Base-by-base conservation (phyloP, 2,888 invertebrate genomes). In the Lasius platythorax region DNA sequence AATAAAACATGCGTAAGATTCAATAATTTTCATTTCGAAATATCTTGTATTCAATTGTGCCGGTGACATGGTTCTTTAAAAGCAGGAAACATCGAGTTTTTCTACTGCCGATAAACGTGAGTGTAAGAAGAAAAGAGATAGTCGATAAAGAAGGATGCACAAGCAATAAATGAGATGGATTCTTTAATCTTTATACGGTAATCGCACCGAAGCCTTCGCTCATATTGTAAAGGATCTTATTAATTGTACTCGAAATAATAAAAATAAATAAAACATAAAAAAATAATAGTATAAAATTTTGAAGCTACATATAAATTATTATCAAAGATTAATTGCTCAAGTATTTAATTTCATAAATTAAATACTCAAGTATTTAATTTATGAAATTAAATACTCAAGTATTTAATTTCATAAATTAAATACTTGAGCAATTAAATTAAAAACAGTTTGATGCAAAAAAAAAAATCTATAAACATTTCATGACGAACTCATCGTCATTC, bases 21-120 rank as follows among this genome's bases (percentile, higher is more conserved):
- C n/a, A 68, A 18, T 30, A 46, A 23, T 28, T 30, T 66, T 30
- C 4, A 28, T 15, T 5, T 15, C 9, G 18, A 18, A 30, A 46
- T 23, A 53, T 12, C 3, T 15, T 30, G n/a, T 4, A 46, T 70
- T 30, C 3, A 43, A 58, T 79, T 46, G 43, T 61, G 23, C 30
- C 33, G 33, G 79, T 79, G 79, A 61, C 79, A 79, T 46, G 46
- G 72, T 79, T 79, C 46, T 72, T 72, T 33, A 79, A 11, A 9
- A 12, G 18, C 76, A 56, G 58, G 43, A 61, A 70, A 61, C 43
- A 70, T 78, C 56, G 18, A 79, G 79, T 5, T 28, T 61, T 46
- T 43, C 33, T 79, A 72, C 79, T 79, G 79, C 61, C 61, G 79
- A 79, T 79, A 79, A 72, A 79, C 18, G 61, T 23, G 72, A 23